These are phyloP conservation scores for Anoplolepis gracilipes DNA, from an alignment of 1,140 invertebrate species.

Conservation along the genomic window DNA sequence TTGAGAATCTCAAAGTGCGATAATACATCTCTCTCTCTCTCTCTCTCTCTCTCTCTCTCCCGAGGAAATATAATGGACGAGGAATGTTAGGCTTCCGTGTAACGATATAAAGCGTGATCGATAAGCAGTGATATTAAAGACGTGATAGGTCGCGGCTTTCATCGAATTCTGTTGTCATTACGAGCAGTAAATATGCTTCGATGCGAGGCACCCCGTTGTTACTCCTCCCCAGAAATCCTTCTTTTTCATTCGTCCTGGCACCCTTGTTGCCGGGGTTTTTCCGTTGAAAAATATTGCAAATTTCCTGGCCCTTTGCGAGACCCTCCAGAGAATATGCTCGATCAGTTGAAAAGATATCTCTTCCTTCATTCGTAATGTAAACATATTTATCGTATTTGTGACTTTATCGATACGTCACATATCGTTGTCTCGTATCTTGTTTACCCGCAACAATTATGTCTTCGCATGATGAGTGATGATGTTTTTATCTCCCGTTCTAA, in stretches of 20 bases:
- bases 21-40: too few relatives aligned
- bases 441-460: constrained; percentile 63
- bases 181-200: constrained; percentile 63
- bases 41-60: too few relatives aligned
- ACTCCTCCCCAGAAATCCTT: constrained; percentile 50
- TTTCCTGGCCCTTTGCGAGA: constrained; percentile 70
- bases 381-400: constrained; percentile 60
- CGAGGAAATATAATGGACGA: neutral
- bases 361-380: constrained; percentile 42
- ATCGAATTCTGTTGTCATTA: constrained; percentile 53
- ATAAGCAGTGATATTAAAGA: constrained; percentile 48
- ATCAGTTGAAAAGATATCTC: constrained; percentile 72
- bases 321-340: constrained; percentile 42
- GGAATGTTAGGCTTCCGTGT: neutral
- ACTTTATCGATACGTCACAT: constrained; percentile 63
- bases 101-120: constrained; percentile 22
- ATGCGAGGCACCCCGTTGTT: constrained; percentile 11
- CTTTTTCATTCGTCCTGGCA: constrained; percentile 57
- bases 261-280: constrained; percentile 39
- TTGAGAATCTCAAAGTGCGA: neutral
- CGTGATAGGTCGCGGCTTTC: constrained; percentile 31
- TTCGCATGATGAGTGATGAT: constrained; percentile 7
- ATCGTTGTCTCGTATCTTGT: constrained; percentile 51
- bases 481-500: constrained; percentile 51
- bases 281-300: constrained; percentile 79